These are phyloP conservation scores for Sphaerophoria taeniata DNA, from an alignment of 2,888 invertebrate species.

Conservation along the genomic window DNA sequence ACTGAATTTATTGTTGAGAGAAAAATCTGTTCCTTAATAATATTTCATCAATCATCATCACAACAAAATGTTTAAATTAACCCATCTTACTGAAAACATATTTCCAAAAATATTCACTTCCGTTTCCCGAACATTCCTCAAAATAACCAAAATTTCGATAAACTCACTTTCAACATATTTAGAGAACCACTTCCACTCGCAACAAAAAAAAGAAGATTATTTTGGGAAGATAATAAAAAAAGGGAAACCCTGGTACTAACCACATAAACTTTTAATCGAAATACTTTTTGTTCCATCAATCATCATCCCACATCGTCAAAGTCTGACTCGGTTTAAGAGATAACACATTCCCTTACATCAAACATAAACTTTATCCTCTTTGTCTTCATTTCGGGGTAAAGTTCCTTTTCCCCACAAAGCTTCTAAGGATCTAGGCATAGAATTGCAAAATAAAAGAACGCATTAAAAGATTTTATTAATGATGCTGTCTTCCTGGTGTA, in stretches of 20 bases:
- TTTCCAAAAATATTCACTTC: no score
- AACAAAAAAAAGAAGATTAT: neutral
- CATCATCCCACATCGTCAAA: neutral
- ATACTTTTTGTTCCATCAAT: slow-evolving; percentile 15
- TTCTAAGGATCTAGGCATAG: neutral
- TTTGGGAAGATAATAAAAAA: neutral
- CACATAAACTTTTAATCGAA: slow-evolving; percentile 30
- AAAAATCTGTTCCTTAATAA: no score
- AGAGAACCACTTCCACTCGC: no score
- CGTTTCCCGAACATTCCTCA: no score
- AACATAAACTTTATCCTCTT: neutral
- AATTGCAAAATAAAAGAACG: neutral
- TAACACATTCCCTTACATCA: neutral
- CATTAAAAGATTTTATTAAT: slow-evolving; percentile 7
- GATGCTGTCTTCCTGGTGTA: slow-evolving; percentile 2
- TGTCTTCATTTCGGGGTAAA: neutral
- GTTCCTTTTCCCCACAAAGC: neutral
- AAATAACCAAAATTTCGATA: no score
- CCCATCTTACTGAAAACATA: no score
- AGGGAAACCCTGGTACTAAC: neutral
- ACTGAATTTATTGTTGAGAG: no score
- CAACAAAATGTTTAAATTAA: no score
- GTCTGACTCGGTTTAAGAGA: neutral
- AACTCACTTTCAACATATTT: no score
- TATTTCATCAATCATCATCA: no score